Percentiles rank a stretch among this genome's conserved stretches.
These are phyloP conservation scores for Amphipyra tragopoginis DNA, from an alignment of 2,888 invertebrate species.

Conservation along the genomic window DNA sequence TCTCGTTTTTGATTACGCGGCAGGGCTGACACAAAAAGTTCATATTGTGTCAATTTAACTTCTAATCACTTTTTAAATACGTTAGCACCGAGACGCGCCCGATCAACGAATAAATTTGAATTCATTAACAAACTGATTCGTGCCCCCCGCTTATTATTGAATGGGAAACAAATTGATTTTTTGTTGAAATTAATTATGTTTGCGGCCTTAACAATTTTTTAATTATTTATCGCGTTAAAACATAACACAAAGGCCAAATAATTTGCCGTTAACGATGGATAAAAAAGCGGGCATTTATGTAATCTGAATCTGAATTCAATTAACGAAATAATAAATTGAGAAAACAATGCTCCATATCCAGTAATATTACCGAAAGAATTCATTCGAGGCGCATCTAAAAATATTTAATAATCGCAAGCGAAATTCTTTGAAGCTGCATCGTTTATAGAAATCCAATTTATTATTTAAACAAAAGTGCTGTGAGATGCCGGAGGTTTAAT, in stretches of 20 bases:
- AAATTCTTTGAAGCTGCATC: conserved; percentile 70
- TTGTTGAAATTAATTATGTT: conserved; percentile 57
- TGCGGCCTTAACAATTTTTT: conserved; percentile 12
- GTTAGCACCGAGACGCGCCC: conserved; percentile 82
- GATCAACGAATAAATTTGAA: conserved; percentile 90
- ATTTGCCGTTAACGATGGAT: too few relatives aligned
- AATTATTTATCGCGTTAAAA: too few relatives aligned
- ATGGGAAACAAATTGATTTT: conserved; percentile 87
- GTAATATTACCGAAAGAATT: conserved; percentile 29
- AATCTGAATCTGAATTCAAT: conserved; percentile 18
- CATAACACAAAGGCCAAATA: background rate
- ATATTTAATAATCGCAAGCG: conserved; percentile 64
- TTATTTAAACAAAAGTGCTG: conserved; percentile 82
- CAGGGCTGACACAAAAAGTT: conserved; percentile 84
- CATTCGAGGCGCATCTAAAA: conserved; percentile 33
- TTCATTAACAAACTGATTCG: conserved; percentile 85
- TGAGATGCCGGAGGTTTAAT: conserved; percentile 80
- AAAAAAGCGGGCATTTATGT: background rate
- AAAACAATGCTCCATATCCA: conserved; percentile 12
- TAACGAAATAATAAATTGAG: conserved; percentile 23
- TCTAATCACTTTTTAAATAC: conserved; percentile 90
- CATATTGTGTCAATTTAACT: conserved; percentile 90
- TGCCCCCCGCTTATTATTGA: conserved; percentile 76
- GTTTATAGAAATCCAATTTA: conserved; percentile 82
- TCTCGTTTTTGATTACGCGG: conserved; percentile 82